Evolutionary conservation across 30 jellyfish, hydroid and myxozoan genomes (phyloP).

Genomic region (Catostylus mosaicus): DNA sequence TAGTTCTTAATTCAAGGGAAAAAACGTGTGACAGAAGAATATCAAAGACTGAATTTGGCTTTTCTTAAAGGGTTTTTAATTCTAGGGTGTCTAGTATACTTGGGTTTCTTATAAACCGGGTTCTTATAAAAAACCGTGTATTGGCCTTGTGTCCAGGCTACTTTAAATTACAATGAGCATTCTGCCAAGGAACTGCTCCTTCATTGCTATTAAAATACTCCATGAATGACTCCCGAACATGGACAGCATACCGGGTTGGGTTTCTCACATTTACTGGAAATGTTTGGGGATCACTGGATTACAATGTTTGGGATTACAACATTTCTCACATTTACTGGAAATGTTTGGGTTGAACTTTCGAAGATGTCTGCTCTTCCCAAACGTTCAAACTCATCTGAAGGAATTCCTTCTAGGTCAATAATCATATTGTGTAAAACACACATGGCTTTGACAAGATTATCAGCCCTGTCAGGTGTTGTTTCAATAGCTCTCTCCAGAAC

Average conservation of each 20-base stretch:
- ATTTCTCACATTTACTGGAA: slow-evolving; percentile 26
- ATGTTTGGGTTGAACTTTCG: no score
- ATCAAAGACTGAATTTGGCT: no score
- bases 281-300: slow-evolving; percentile 19
- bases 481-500: slow-evolving; percentile 19
- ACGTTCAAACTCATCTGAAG: neutral
- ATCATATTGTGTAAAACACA: slow-evolving; percentile 30
- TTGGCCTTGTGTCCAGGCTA: no score
- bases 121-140: no score
- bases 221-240: slow-evolving; percentile 44
- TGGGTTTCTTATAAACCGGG: no score
- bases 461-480: slow-evolving; percentile 26
- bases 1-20: no score
- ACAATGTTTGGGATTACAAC: no score
- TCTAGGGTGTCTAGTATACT: no score
- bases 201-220: slow-evolving; percentile 19
- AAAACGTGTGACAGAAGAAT: no score
- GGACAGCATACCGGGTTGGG: slow-evolving; percentile 34
- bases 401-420: slow-evolving; percentile 15
- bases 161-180: neutral
- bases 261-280: slow-evolving; percentile 27
- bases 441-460: slow-evolving; percentile 4
- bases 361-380: slow-evolving; percentile 2
- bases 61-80: no score
- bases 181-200: slow-evolving; percentile 30